Evolutionary conservation across 2,797 vertebrate species (phyloP).

Genomic region (Centropyge bicolor): DNA sequence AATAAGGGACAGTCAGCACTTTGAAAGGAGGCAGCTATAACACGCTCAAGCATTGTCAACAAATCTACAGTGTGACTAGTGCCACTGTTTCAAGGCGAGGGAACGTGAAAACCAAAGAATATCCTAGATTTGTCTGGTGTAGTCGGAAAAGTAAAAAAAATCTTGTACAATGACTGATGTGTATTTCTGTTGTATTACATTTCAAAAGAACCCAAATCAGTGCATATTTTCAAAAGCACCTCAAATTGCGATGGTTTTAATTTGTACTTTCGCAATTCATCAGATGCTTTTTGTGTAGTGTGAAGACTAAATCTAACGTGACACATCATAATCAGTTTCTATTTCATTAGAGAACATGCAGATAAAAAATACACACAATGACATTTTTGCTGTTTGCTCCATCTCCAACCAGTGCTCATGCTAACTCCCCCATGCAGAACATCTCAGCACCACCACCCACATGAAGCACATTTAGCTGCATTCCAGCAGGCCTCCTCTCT

Average conservation of each 20-base stretch:
- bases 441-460: conserved; percentile 46
- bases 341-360: background rate
- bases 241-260: background rate
- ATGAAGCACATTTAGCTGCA: conserved; percentile 46
- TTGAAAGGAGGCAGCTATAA: conserved; percentile 18
- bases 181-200: background rate
- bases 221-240: background rate
- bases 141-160: background rate
- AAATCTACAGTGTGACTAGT: conserved; percentile 29
- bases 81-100: conserved; percentile 10
- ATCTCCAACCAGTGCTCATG: conserved; percentile 5
- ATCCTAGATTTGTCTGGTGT: conserved; percentile 1
- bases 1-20: conserved; percentile 21
- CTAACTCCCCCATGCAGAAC: conserved; percentile 26
- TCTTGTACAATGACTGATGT: background rate
- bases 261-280: background rate
- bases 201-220: background rate
- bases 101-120: conserved; percentile 6
- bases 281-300: background rate
- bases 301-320: background rate
- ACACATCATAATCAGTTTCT: background rate
- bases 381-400: conserved; percentile 19
- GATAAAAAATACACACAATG: background rate
- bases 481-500: conserved; percentile 44
- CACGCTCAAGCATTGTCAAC: conserved; percentile 22